phyloP scores from a whole-genome alignment of 1,140 invertebrate genomes.

The Papilio helenus region DNA sequence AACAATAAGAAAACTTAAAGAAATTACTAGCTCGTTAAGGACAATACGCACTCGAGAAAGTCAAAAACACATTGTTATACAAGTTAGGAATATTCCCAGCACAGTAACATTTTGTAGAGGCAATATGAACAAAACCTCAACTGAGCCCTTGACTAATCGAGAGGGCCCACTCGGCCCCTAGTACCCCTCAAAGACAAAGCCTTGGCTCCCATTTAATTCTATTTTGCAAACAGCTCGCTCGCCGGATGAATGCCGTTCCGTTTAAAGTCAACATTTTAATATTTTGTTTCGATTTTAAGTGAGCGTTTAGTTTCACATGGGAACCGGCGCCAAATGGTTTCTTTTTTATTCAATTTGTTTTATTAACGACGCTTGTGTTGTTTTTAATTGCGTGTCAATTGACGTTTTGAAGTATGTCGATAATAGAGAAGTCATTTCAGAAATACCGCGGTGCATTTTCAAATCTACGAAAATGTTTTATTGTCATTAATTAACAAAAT shows the following conservation, averaged over 20 bases:
- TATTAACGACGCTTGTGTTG: not conserved
- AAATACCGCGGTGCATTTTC: not conserved
- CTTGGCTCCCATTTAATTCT: slow-evolving; percentile 61
- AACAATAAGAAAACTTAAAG: slow-evolving; percentile 24
- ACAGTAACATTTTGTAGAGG: slow-evolving; percentile 56
- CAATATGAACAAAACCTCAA: slow-evolving; percentile 43
- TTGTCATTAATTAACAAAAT: not conserved
- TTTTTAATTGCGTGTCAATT: slow-evolving; percentile 24
- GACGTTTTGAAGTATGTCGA: not conserved
- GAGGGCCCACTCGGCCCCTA: slow-evolving; percentile 40
- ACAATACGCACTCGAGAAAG: slow-evolving; percentile 43
- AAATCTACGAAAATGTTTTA: not conserved
- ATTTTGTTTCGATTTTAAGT: slow-evolving; percentile 53
- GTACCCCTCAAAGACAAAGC: slow-evolving; percentile 64
- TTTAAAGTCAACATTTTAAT: slow-evolving; percentile 55
- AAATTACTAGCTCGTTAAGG: slow-evolving; percentile 24
- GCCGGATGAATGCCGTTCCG: slow-evolving; percentile 50
- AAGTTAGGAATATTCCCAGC: slow-evolving; percentile 51
- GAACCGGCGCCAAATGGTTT: slow-evolving; percentile 48
- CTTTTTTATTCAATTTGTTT: not conserved
- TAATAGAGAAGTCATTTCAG: not conserved
- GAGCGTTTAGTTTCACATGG: slow-evolving; percentile 54
- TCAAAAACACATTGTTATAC: slow-evolving; percentile 51
- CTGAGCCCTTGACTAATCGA: slow-evolving; percentile 58
- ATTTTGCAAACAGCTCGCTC: slow-evolving; percentile 73